Conservation (phyloP, 2,113 vertebrate species). For the Ailuropoda melanoleuca region DNA sequence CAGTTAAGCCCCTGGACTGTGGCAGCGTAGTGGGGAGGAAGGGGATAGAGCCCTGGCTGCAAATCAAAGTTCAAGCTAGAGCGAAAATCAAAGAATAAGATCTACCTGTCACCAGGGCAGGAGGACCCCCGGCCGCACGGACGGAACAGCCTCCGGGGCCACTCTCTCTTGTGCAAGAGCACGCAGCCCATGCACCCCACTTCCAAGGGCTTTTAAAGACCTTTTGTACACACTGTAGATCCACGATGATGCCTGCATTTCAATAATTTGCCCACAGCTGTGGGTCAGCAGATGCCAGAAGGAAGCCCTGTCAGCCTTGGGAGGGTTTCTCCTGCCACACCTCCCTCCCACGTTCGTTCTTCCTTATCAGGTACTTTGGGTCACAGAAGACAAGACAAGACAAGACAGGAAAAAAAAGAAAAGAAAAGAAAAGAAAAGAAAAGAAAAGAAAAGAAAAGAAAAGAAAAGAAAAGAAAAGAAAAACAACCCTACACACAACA, state of each 20-base stretch:
- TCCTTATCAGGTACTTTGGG: not conserved
- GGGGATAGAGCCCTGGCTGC: not conserved
- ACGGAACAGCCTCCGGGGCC: not conserved
- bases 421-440: not conserved
- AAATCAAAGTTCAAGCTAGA: constrained; percentile 50
- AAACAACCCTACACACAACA: not conserved
- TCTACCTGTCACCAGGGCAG: constrained; percentile 58
- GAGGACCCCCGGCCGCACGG: not conserved
- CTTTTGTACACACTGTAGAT: not conserved
- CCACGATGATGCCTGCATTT: not conserved
- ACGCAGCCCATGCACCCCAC: not conserved
- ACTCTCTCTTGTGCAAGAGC: not conserved
- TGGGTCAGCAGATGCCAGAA: not conserved
- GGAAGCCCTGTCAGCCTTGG: not conserved
- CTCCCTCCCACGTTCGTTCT: not conserved
- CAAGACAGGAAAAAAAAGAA: not conserved
- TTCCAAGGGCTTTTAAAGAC: not conserved
- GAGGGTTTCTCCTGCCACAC: not conserved
- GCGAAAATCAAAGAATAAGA: constrained; percentile 38
- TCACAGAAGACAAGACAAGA: not conserved
- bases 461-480: no score
- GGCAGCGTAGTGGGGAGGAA: not conserved
- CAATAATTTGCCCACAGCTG: not conserved
- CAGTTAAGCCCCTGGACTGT: not conserved
- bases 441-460: not conserved